phyloP scores from a whole-genome alignment of 2,888 invertebrate species.

The Tridacna crocea region DNA sequence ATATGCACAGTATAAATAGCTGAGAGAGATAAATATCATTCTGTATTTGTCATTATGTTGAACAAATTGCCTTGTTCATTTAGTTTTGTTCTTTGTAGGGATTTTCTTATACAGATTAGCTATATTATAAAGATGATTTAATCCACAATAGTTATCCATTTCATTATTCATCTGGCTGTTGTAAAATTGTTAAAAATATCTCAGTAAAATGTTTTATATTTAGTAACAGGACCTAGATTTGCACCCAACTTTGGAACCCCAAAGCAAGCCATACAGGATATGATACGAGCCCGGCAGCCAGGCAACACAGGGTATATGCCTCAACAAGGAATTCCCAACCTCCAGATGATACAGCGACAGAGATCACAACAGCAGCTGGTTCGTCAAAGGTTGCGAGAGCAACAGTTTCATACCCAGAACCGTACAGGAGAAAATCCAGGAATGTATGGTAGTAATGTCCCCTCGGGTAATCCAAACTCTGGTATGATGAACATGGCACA shows the following conservation, averaged over 20 bases:
- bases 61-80: too few relatives aligned
- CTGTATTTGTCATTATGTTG: too few relatives aligned
- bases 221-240: conserved; percentile 56
- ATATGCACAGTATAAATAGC: too few relatives aligned
- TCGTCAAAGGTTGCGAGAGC: conserved; percentile 60
- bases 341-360: conserved; percentile 67
- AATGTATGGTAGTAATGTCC: conserved; percentile 49
- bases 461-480: conserved; percentile 53
- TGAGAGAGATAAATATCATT: too few relatives aligned
- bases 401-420: conserved; percentile 64
- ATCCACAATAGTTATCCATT: too few relatives aligned
- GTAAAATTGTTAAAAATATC: background rate
- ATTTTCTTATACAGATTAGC: too few relatives aligned
- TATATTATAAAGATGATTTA: too few relatives aligned
- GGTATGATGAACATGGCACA: conserved; percentile 70
- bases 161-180: too few relatives aligned
- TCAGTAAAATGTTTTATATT: background rate
- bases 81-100: too few relatives aligned
- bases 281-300: conserved; percentile 65
- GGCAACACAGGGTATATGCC: conserved; percentile 58
- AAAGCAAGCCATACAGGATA: conserved; percentile 66
- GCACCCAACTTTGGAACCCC: conserved; percentile 40
- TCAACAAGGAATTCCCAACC: conserved; percentile 50
- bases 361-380: conserved; percentile 66
- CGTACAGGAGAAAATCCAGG: conserved; percentile 63